Base-by-base conservation (phyloP, 2,888 invertebrate species). In the Crossocerus cetratus region DNA sequence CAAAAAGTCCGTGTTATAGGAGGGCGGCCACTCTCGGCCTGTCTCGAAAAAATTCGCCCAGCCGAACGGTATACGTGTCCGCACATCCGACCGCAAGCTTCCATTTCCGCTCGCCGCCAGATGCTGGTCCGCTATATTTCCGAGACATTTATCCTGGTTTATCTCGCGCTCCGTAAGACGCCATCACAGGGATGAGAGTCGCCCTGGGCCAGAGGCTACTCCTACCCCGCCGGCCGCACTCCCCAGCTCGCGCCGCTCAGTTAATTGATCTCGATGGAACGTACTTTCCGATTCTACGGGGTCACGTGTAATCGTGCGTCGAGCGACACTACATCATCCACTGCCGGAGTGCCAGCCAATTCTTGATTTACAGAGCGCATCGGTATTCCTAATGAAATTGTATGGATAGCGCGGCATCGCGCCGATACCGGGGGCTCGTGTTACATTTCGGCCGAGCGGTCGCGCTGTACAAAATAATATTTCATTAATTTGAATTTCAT, bases 61-160 rank as follows among this genome's bases (percentile, higher is more conserved):
- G 86, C 85, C 88, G 88, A 91, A 90, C 88, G 90, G 91, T 91
- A 91, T 91, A 91, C 90, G 90, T 91, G 90, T 91, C 91, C 91
- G 86, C 90, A 32, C 32, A 91, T 92, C 91, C 91, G 91, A 91
- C 89, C 91, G 89, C 91, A 90, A 91, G 91, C 90, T 91, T 91
- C 91, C 88, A 92, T 92, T 91, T 92, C 92, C 92, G 91, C 89
- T 90, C 85, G 86, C 83, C 83, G 81, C 83, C 83, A 81, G 84
- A 72, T 77, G 73, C 68, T 75, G 67, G 85, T 79, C 82, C 86
- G 86, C 89, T 91, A 90, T 91, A 92, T 91, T 91, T 92, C 92
- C 92, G 91, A 91, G 89, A 90, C 90, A 91, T 92, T 92, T 92
- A 92, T 92, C 91, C 91, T 90, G 89, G 90, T 91, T 92, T 91